These are phyloP conservation scores for Meda fulgida DNA, from an alignment of 2,797 vertebrate species.

Conservation along the genomic window DNA sequence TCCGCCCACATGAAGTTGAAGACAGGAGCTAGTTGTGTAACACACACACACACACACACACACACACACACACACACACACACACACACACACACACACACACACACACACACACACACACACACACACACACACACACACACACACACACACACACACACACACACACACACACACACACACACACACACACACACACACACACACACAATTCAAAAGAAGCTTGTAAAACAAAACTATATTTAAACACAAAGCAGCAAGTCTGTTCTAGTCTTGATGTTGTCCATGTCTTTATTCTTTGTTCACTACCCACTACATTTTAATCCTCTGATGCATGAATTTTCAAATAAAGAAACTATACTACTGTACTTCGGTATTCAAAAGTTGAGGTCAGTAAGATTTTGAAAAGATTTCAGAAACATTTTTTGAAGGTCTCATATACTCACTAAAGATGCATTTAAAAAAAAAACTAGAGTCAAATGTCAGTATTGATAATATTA, in stretches of 20 bases:
- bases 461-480: background rate
- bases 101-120: too few species aligned
- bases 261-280: constrained; percentile 8
- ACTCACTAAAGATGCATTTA: background rate
- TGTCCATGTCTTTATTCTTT: background rate
- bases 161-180: too few species aligned
- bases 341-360: background rate
- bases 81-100: too few species aligned
- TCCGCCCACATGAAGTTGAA: constrained; percentile 12
- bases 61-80: too few species aligned
- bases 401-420: too few species aligned
- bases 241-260: constrained; percentile 11
- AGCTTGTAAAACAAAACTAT: constrained; percentile 7
- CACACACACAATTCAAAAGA: background rate
- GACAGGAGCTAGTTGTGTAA: background rate
- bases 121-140: too few species aligned
- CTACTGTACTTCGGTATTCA: background rate
- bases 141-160: too few species aligned
- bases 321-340: background rate
- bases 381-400: background rate
- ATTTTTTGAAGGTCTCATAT: background rate
- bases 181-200: too few species aligned
- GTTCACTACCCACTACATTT: background rate
- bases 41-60: too few species aligned
- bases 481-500: too few species aligned